Evolutionary conservation across 1,140 invertebrate genomes (phyloP).

Genomic region (Procambarus clarkii): DNA sequence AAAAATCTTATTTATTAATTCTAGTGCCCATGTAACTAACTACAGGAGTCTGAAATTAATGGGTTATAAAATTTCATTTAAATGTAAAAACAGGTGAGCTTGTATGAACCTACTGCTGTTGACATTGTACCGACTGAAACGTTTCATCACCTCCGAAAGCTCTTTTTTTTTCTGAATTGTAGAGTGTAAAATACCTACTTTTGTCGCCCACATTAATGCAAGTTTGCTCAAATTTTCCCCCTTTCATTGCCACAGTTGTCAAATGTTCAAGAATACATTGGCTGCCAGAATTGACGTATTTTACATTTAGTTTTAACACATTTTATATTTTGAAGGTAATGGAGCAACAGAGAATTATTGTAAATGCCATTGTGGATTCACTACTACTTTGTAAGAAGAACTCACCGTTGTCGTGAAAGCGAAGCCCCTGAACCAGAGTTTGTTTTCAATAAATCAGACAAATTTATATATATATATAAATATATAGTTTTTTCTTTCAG

Average conservation of each 20-base stretch:
- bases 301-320: not conserved
- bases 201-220: no score
- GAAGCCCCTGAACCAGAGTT: not conserved
- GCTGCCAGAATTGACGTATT: not conserved
- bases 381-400: conserved; percentile 14
- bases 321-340: not conserved
- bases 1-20: not conserved
- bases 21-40: not conserved
- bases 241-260: no score
- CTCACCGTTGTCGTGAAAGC: not conserved
- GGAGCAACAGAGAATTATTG: not conserved
- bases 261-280: no score
- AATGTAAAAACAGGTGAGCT: no score
- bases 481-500: not conserved
- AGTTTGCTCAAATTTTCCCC: no score
- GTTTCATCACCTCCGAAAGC: no score
- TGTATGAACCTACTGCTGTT: no score
- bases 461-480: not conserved
- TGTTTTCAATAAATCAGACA: not conserved
- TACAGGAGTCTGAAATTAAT: not conserved
- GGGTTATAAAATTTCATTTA: no score
- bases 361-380: conserved; percentile 13
- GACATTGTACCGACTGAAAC: no score
- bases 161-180: no score
- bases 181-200: no score